Percentiles rank a stretch among this genome's conserved stretches.
These are phyloP conservation scores for Apostichopus leukothele DNA, from an alignment of 53 echinoderm and acorn worm genomes.

Conservation along the genomic window DNA sequence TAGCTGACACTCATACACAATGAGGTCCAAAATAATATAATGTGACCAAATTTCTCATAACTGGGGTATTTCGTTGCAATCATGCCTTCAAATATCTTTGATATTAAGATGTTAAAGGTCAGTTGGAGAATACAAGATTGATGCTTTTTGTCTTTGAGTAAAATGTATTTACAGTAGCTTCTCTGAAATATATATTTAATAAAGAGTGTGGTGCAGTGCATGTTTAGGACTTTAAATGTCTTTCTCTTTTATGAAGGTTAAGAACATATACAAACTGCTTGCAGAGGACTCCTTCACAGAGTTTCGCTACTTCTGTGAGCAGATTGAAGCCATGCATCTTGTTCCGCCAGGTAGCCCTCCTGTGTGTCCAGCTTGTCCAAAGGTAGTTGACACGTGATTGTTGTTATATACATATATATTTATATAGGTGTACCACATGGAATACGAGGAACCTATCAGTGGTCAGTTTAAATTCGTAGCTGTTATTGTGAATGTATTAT, in stretches of 20 bases:
- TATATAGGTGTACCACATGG: too few species aligned
- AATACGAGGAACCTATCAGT: background rate
- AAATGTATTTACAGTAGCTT: too few species aligned
- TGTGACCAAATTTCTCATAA: too few species aligned
- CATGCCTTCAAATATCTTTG: too few species aligned
- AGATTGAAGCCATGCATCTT: background rate
- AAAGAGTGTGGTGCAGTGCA: background rate
- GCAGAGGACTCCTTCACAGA: constrained; percentile 10
- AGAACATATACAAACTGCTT: background rate
- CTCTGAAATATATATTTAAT: background rate
- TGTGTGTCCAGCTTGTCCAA: background rate
- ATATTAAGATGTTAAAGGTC: too few species aligned
- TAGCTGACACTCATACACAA: too few species aligned
- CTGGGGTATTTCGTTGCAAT: too few species aligned
- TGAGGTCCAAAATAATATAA: too few species aligned
- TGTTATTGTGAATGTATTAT: background rate
- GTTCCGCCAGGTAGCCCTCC: background rate
- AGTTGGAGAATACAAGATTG: too few species aligned
- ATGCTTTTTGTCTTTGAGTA: too few species aligned
- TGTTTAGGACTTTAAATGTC: background rate
- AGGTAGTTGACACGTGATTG: too few species aligned
- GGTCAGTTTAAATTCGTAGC: background rate
- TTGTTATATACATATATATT: too few species aligned
- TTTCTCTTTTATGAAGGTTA: background rate
- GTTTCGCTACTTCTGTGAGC: background rate